Evolutionary conservation across 2,797 vertebrate species (phyloP).

Genomic region (Chloroceryle inda): DNA sequence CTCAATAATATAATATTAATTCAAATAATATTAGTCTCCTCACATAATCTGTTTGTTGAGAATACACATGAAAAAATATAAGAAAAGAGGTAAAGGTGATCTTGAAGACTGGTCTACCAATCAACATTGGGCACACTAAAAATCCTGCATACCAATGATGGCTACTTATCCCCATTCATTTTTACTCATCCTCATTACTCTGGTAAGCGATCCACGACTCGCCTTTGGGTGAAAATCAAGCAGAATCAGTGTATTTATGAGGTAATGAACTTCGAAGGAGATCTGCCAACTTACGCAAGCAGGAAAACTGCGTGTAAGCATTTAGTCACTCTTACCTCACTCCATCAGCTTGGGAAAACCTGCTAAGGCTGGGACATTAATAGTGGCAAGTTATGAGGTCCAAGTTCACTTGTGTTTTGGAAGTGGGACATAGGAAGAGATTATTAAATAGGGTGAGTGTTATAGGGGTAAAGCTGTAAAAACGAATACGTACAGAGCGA

Average conservation of each 20-base stretch:
- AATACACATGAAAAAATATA: background rate
- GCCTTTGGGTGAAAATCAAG: background rate
- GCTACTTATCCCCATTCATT: background rate
- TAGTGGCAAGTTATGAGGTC: rapidly evolving
- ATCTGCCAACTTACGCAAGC: rapidly evolving
- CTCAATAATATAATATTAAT: background rate
- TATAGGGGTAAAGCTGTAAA: background rate
- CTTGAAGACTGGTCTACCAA: background rate
- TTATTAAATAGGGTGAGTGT: background rate
- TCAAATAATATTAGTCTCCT: background rate
- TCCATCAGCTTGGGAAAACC: background rate
- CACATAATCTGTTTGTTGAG: background rate
- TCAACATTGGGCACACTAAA: rapidly evolving
- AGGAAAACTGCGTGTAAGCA: rapidly evolving
- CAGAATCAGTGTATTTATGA: background rate
- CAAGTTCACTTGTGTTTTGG: background rate
- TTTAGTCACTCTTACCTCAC: background rate
- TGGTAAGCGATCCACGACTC: rapidly evolving
- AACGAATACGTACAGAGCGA: rapidly evolving
- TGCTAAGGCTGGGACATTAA: background rate
- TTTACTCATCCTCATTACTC: background rate
- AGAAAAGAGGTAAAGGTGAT: background rate
- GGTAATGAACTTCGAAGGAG: rapidly evolving
- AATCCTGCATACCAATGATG: rapidly evolving
- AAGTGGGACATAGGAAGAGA: background rate